Conservation (phyloP, 2,113 vertebrate genomes). For the Cinclus mexicanus region DNA sequence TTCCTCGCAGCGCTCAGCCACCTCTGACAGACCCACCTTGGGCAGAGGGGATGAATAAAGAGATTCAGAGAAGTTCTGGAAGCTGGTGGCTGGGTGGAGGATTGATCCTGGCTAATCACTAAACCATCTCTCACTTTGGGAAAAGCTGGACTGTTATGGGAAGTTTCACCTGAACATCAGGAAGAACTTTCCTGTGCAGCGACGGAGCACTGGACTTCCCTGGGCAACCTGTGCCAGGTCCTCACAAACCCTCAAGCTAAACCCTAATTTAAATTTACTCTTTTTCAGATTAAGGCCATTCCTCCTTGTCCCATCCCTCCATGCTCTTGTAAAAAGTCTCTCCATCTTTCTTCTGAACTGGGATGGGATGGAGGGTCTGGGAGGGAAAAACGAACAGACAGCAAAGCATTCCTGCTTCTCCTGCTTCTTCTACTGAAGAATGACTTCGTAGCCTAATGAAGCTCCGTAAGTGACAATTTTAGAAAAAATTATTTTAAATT, state of each 20-base stretch:
- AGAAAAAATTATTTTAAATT: not conserved
- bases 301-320: not conserved
- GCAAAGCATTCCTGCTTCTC: not conserved
- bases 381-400: not conserved
- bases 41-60: not conserved
- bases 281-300: not conserved
- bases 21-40: not conserved
- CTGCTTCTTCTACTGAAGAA: not conserved
- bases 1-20: not conserved
- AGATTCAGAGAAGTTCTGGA: not conserved
- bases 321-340: not conserved
- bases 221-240: not conserved
- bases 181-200: not conserved
- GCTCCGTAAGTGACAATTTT: not conserved
- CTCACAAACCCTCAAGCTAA: not conserved
- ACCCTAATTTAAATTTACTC: not conserved
- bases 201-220: not conserved
- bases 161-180: not conserved
- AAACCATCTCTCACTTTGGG: not conserved
- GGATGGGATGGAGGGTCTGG: not conserved
- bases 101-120: not conserved
- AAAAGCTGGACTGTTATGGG: not conserved
- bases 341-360: not conserved
- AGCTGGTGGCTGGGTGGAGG: not conserved
- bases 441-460: not conserved